phyloP scores from a whole-genome alignment of 2,113 vertebrate genomes.

The Dasyornis broadbenti region DNA sequence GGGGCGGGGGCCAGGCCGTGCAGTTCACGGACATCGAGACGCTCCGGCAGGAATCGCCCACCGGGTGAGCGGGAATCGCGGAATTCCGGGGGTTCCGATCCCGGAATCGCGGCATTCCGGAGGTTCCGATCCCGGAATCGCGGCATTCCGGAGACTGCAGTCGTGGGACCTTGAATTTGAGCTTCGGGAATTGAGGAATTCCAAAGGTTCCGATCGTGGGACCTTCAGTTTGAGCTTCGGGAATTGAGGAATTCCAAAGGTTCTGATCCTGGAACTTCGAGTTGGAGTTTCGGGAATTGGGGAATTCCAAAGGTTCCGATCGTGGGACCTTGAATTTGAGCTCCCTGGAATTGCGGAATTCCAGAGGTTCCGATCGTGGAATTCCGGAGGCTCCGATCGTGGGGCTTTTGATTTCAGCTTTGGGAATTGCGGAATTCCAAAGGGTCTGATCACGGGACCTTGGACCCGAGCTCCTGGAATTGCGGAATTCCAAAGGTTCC shows the following conservation, averaged over 20 bases:
- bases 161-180: background rate
- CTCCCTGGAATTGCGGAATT: rapidly evolving
- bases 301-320: background rate
- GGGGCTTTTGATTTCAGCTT: too few relatives aligned
- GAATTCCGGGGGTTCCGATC: background rate
- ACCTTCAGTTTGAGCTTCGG: too few relatives aligned
- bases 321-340: background rate
- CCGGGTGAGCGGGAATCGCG: constrained; percentile 29
- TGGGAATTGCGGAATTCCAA: too few relatives aligned
- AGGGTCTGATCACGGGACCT: too few relatives aligned
- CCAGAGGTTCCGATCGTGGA: too few relatives aligned
- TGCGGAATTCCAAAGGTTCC: background rate
- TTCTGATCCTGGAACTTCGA: rapidly evolving
- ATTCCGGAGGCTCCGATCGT: too few relatives aligned
- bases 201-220: background rate
- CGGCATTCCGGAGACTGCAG: background rate
- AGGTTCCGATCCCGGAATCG: background rate
- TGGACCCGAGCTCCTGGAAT: background rate
- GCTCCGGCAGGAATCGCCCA: constrained; percentile 83
- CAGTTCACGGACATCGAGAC: constrained; percentile 96
- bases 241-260: rapidly evolving
- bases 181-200: too few relatives aligned
- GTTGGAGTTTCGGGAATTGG: background rate
- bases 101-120: too few relatives aligned
- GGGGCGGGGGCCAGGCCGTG: constrained; percentile 90